phyloP scores from a whole-genome alignment of 2,888 invertebrate genomes.

The Hydrotaea diabolus region DNA sequence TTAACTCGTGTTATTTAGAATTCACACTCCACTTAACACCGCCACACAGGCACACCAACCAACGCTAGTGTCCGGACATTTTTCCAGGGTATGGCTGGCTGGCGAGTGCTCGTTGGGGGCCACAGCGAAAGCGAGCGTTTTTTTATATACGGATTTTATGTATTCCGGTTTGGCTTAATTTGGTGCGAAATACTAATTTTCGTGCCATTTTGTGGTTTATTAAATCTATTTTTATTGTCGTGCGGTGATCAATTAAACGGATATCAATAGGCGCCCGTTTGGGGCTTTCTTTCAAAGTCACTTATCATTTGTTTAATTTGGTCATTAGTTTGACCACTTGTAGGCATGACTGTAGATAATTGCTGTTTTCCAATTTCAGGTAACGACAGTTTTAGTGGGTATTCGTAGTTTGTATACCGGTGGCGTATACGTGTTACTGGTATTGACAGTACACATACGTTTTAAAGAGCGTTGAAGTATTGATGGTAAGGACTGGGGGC shows the following conservation, averaged over 20 bases:
- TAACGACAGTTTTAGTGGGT: no score
- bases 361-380: no score
- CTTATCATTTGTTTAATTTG: conserved; percentile 11
- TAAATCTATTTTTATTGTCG: conserved; percentile 44
- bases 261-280: not conserved
- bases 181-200: conserved; percentile 35
- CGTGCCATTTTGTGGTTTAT: conserved; percentile 45
- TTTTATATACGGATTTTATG: conserved; percentile 35
- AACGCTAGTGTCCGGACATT: not conserved
- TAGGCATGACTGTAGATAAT: not conserved
- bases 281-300: not conserved
- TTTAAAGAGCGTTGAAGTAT: no score
- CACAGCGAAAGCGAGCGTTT: conserved; percentile 18
- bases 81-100: not conserved
- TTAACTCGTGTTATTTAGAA: conserved; percentile 42
- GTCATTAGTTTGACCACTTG: not conserved
- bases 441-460: no score
- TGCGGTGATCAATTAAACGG: conserved; percentile 48
- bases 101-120: not conserved
- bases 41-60: not conserved
- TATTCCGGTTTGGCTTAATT: conserved; percentile 43
- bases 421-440: no score
- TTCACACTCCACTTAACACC: not conserved
- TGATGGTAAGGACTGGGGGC: no score
- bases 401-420: no score